A percentile compares a stretch with the other conserved stretches of the same genome.
These are phyloP conservation scores for Gallinago jamesoni DNA, from an alignment of 2,113 vertebrate genomes.

Conservation along the genomic window DNA sequence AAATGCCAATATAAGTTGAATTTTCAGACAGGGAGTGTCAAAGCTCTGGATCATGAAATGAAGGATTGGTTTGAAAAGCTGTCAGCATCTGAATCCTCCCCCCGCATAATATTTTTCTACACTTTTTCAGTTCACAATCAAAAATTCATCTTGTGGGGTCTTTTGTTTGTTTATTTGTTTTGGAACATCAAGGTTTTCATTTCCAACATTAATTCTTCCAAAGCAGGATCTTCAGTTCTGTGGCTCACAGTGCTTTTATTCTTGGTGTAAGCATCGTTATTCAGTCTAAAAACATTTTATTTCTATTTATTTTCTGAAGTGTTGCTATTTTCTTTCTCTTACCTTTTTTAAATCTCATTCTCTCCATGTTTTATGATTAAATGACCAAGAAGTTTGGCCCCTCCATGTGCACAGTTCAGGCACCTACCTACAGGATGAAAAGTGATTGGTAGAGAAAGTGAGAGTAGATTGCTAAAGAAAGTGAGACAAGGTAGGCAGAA, in stretches of 20 bases:
- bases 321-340: background rate
- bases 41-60: background rate
- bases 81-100: background rate
- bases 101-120: background rate
- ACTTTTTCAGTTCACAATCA: background rate
- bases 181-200: background rate
- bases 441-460: background rate
- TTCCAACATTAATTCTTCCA: background rate
- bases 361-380: background rate
- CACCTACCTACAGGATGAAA: background rate
- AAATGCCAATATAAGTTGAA: background rate
- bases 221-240: background rate
- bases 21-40: background rate
- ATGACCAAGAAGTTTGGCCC: background rate
- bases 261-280: background rate
- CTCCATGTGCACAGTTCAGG: background rate
- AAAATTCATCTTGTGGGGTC: background rate
- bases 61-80: background rate
- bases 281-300: background rate
- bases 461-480: background rate
- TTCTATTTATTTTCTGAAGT: background rate
- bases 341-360: background rate
- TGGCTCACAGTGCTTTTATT: background rate
- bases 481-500: background rate
- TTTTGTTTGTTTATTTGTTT: background rate